phyloP scores from a whole-genome alignment of 2,113 vertebrate genomes.

The Odobenus rosmarus region DNA sequence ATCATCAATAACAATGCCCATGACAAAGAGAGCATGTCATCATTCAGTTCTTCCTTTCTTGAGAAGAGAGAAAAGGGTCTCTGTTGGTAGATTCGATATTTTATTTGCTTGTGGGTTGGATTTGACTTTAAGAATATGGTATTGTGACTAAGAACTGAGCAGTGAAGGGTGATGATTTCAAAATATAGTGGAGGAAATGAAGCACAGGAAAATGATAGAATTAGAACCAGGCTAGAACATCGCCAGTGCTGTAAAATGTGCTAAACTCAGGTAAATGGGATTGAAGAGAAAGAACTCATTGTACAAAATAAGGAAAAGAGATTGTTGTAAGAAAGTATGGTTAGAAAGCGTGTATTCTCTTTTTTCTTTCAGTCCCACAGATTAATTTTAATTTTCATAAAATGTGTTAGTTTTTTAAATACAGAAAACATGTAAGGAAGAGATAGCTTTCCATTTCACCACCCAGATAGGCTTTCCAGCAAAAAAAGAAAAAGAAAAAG shows the following conservation, averaged over 20 bases:
- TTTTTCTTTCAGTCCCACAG: not conserved
- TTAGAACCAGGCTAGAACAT: not conserved
- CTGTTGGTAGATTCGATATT: slow-evolving; percentile 3
- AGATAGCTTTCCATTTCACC: not conserved
- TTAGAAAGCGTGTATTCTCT: not conserved
- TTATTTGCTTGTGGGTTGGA: slow-evolving; percentile 18
- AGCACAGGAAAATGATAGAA: not conserved
- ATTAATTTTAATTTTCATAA: slow-evolving; percentile 48
- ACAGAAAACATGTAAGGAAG: not conserved
- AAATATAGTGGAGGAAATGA: not conserved
- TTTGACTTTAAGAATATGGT: not conserved
- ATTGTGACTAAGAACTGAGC: not conserved
- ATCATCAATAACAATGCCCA: not conserved
- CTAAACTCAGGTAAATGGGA: not conserved
- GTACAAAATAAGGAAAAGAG: not conserved
- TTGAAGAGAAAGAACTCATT: not conserved
- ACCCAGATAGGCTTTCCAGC: not conserved
- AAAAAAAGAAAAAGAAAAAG: not conserved
- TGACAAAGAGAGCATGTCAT: not conserved
- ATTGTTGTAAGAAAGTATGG: not conserved
- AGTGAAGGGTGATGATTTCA: slow-evolving; percentile 16
- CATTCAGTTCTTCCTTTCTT: slow-evolving; percentile 7
- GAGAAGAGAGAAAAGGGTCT: not conserved
- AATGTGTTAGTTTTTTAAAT: not conserved
- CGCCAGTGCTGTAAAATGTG: not conserved